Evolutionary conservation across 2,113 vertebrate species (phyloP), one percentile per base, ranked within the genome.

Genomic region (Ochotona curzoniae): DNA sequence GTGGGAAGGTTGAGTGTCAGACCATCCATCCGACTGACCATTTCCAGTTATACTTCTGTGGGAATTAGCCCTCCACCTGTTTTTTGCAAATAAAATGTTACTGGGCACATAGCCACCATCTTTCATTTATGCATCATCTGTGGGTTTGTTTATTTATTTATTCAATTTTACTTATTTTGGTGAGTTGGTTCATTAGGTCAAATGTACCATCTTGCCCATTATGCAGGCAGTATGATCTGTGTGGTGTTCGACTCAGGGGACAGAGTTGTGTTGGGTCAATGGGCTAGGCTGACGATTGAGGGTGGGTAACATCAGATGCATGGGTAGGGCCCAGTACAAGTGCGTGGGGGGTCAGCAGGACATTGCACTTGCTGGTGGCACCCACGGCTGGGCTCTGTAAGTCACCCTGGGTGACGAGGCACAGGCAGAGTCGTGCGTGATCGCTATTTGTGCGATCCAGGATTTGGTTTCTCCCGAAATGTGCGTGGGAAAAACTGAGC

Each of bases 41-140:
- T 25, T 38, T 51, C 8, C 7, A 6, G 3, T 49, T 75, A 4
- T 26, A 35, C 18, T 28, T 2, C 61, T 25, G 5, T 18, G 32
- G 7, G 47, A 17, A 2, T 35, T 66, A 44, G 28, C 7, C 15
- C 7, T 2, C 3, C 35, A 20, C 30, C 15, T 35, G 32, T 60
- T 30, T 30, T 80, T 82, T 83, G 25, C 71, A 54, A 94, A 90
- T 92, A 75, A 92, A 87, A 32, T 84, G 93, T 84, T 85, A 86
- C 89, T 63, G 70, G 38, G 60, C 23, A 38, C 5, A 15, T 20
- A 47, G 18, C 25, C 26, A 61, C 8, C 2, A 17, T 17, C 38
- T 5, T 9, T 80, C 60, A 69, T 74, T 91, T 78, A 0, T 38
- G 15, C 26, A 4, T 8, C 0, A 0, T 8, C 32, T n/a, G 0